Evolutionary conservation across 2,113 vertebrate species (phyloP), one percentile per base, ranked within the genome.

Genomic region (Spea multiplicata): DNA sequence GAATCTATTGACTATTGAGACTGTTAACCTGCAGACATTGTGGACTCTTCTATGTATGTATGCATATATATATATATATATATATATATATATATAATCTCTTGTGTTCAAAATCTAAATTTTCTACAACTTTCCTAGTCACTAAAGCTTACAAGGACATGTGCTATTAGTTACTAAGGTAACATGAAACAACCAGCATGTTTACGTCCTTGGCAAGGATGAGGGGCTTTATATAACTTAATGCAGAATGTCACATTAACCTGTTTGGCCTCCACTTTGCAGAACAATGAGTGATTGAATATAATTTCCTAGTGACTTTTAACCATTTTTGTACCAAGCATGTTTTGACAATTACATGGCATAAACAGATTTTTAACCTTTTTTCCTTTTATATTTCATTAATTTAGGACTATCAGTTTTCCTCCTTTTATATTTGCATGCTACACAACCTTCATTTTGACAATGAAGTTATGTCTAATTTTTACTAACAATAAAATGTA

Each of bases 91-190:
- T 30, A 30, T 30, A 30, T 30, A 30, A 2, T 30, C 30, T 30
- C 30, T 30, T 30, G 30, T 30, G 82, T 77, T 75, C 81, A 83
- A 81, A 44, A 80, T 57, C 76, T 82, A 84, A 86, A 87, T 80
- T 84, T 79, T 61, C 88, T 90, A 88, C 78, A 81, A 82, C 72
- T 88, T 89, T 82, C 80, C 81, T 85, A 76, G 80, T 88, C 84
- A 86, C 82, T 87, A 88, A 86, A 85, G 85, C 83, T 87, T 77
- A 74, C 85, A 88, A 88, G 81, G 75, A 44, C 69, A 85, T 78
- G 81, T 83, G 30, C 82, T 88, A 82, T 82, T 89, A 84, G 88
- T 92, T 91, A 88, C 91, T 89, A 91, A 84, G 89, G 88, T 89
- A 92, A 89, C 90, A 76, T 50, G 80, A 83, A 89, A 83, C 83